Percentiles rank a stretch among this genome's conserved stretches.
Evolutionary conservation across 1,140 invertebrate genomes (phyloP).

Genomic region (Halotydeus destructor): DNA sequence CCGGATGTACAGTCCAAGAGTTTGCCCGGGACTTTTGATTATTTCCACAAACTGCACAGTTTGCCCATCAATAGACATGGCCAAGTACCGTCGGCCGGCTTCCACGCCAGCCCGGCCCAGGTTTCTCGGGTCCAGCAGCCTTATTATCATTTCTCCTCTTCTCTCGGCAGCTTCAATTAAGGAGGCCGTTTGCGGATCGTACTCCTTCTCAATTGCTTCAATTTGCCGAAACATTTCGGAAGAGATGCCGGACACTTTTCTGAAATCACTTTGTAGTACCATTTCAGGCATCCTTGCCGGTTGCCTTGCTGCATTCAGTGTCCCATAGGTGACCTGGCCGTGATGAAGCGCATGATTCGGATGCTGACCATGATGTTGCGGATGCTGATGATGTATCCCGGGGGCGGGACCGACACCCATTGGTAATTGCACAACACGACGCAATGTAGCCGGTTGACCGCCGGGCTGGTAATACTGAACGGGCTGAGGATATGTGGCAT

Average conservation of each 20-base stretch:
- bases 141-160: slow-evolving; percentile 79
- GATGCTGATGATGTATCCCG: background rate
- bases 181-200: slow-evolving; percentile 57
- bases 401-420: no score
- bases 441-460: slow-evolving; percentile 4
- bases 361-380: no score
- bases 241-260: slow-evolving; percentile 81
- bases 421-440: slow-evolving; percentile 4
- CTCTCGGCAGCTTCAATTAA: slow-evolving; percentile 72
- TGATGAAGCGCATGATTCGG: no score
- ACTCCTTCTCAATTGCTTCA: slow-evolving; percentile 82
- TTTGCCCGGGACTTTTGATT: slow-evolving; percentile 94
- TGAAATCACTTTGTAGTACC: slow-evolving; percentile 77
- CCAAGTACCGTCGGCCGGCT: slow-evolving; percentile 20
- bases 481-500: slow-evolving; percentile 2
- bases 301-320: slow-evolving; percentile 1
- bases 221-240: slow-evolving; percentile 88
- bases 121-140: slow-evolving; percentile 52
- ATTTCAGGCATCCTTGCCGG: slow-evolving; percentile 40
- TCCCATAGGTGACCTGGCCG: background rate
- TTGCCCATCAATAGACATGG: slow-evolving; percentile 13
- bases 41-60: slow-evolving; percentile 89
- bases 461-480: slow-evolving; percentile 6
- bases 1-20: slow-evolving; percentile 87
- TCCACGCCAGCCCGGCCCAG: slow-evolving; percentile 59